Conservation (phyloP, 2,797 vertebrate genomes). For the Sus cebifrons region DNA sequence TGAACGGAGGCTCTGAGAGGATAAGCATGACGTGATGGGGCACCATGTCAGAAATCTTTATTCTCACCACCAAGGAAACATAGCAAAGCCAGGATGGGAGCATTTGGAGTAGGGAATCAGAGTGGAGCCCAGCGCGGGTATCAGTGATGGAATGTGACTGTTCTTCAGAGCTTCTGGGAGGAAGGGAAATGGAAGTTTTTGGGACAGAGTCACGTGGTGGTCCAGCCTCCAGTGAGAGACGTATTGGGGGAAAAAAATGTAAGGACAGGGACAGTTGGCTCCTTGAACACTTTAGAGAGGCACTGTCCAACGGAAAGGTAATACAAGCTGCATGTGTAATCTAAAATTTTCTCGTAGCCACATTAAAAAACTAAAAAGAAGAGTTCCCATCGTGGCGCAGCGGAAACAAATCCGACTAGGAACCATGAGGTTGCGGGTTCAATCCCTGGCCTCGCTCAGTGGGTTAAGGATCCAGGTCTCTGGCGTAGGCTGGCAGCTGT, state of each 20-base stretch:
- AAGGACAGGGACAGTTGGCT: neutral
- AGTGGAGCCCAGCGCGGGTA: neutral
- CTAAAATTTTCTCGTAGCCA: neutral
- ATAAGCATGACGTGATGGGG: neutral
- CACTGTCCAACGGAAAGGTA: neutral
- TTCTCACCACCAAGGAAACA: slow-evolving; percentile 31
- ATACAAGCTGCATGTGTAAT: neutral
- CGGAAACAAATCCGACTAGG: no score
- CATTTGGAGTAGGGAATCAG: slow-evolving; percentile 17
- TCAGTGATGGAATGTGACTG: neutral
- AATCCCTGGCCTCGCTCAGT: no score
- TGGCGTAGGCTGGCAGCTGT: no score
- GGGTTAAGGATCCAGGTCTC: no score
- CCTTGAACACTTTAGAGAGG: neutral
- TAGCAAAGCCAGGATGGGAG: neutral
- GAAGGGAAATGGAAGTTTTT: neutral
- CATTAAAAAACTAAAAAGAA: neutral
- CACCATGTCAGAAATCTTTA: slow-evolving; percentile 27
- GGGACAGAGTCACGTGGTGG: neutral
- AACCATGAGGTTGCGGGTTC: no score
- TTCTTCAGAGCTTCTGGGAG: slow-evolving; percentile 14
- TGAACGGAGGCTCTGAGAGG: neutral
- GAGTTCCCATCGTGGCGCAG: no score
- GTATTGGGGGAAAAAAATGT: neutral
- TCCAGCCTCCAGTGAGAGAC: slow-evolving; percentile 32